Evolutionary conservation across 2,888 invertebrate species (phyloP), one percentile per base, ranked within the genome.

Genomic region (Patella pellucida): DNA sequence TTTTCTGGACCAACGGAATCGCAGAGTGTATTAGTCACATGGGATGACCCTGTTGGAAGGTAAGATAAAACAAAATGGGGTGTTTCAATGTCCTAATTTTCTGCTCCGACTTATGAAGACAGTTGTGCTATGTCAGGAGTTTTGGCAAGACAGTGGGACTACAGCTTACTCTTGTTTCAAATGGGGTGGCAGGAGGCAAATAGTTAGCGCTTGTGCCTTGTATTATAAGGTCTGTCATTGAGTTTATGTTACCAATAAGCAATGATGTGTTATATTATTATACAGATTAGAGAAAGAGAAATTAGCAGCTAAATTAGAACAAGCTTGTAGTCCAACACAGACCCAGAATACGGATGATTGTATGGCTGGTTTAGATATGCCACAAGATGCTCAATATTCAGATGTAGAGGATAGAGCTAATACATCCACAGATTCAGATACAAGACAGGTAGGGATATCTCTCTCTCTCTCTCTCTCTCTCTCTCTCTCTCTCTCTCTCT

Each of bases 31-130:
- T 89, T 90, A 52, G 88, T 92, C 15, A 88, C 88, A 1, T 92
- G 92, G 92, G 91, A 90, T 82, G 91, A 92, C 82, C 91, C 91
- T 0, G 86, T 86, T 31, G 90, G 90, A 79, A 83, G 87, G 90
- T 90, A 77, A 76, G 80, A 56, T 41, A 41, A 5, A 5, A 41
- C 7, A 41, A 41, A 41, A 41, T 41, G 7, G 41, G 41, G 1
- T 41, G 41, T 9, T 41, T 41, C 4, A 41, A 41, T 9, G 41
- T 41, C 9, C 41, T 41, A 7, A 0, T 41, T 1, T 41, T 41
- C 41, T 41, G 41, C 9, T 0, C 41, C 7, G 9, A 9, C 41
- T 41, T n/a, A n/a, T n/a, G n/a, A n/a, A n/a, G n/a, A n/a, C n/a
- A n/a, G n/a, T n/a, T n/a, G n/a, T n/a, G n/a, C n/a, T n/a, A n/a